A percentile compares a stretch with the other conserved stretches of the same genome.
These are phyloP conservation scores for Hiodon tergisus DNA, from an alignment of 2,113 vertebrate genomes.

Conservation along the genomic window DNA sequence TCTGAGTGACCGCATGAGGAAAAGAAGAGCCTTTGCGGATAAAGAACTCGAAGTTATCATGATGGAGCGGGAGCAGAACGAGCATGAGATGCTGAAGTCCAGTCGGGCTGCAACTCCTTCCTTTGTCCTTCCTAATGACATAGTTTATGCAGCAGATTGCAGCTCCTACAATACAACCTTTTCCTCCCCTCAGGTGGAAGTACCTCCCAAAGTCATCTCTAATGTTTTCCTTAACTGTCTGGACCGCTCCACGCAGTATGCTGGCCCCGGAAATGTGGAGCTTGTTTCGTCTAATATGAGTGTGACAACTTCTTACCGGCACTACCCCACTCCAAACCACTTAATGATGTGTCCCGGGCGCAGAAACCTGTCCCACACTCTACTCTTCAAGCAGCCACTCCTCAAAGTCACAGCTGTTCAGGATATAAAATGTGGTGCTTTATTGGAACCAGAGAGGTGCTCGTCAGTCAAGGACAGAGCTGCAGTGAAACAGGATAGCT, in stretches of 20 bases:
- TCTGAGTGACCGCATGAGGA: conserved; percentile 96
- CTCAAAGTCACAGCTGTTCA: conserved; percentile 80
- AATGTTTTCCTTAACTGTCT: conserved; percentile 77
- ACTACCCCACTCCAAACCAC: conserved; percentile 77
- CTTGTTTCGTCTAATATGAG: conserved; percentile 91
- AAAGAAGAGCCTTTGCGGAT: conserved; percentile 93
- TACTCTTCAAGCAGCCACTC: conserved; percentile 90
- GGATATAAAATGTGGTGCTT: conserved; percentile 71
- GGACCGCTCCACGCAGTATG: conserved; percentile 83
- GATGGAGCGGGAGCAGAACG: conserved; percentile 94
- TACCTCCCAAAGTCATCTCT: conserved; percentile 75
- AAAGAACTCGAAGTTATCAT: conserved; percentile 97
- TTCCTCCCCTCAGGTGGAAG: conserved; percentile 57
- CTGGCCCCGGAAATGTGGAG: conserved; percentile 78
- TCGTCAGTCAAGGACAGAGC: conserved; percentile 54
- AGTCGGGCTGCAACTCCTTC: conserved; percentile 67
- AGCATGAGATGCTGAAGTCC: conserved; percentile 85
- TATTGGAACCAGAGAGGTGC: conserved; percentile 72
- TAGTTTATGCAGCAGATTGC: conserved; percentile 78
- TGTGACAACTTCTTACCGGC: conserved; percentile 86
- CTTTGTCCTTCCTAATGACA: conserved; percentile 72
- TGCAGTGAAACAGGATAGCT: conserved; percentile 64
- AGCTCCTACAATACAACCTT: conserved; percentile 79
- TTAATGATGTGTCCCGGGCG: conserved; percentile 88
- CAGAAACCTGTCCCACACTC: conserved; percentile 71